Evolutionary conservation across 2,888 invertebrate species (phyloP).

Genomic region (Lingula anatina): DNA sequence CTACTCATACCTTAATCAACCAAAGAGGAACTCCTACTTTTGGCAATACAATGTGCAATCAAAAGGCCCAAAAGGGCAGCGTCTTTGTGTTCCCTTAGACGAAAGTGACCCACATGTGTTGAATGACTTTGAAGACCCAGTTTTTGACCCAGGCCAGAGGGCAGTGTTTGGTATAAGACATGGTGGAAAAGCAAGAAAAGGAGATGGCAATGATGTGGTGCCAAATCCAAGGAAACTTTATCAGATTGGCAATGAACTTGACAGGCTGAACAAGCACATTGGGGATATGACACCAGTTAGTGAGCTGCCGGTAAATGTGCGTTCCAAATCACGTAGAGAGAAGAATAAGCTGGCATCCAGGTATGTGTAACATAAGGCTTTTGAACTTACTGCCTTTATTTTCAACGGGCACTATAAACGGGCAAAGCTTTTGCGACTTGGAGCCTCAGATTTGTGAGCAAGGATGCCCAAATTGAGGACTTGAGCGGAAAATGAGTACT

Average conservation of each 20-base stretch:
- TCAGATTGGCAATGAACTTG: constrained; percentile 85
- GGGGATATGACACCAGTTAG: constrained; percentile 95
- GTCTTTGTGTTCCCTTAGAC: constrained; percentile 57
- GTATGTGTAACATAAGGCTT: constrained; percentile 48
- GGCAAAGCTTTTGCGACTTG: too few species aligned
- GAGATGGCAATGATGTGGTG: constrained; percentile 95
- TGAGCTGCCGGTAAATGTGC: constrained; percentile 60
- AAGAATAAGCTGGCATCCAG: constrained; percentile 94
- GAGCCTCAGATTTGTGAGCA: too few species aligned
- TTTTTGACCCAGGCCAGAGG: constrained; percentile 74
- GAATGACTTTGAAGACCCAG: constrained; percentile 87
- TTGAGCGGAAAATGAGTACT: too few species aligned
- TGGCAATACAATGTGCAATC: constrained; percentile 99
- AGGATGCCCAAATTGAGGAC: too few species aligned
- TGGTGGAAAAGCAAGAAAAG: constrained; percentile 73
- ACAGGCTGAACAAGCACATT: constrained; percentile 83
- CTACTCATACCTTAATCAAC: too few species aligned
- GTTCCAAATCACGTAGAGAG: constrained; percentile 67
- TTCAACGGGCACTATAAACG: too few species aligned
- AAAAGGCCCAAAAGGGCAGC: constrained; percentile 93
- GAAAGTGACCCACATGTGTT: constrained; percentile 87
- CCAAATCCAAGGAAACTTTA: constrained; percentile 89
- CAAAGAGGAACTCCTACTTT: too few species aligned
- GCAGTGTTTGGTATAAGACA: constrained; percentile 29
- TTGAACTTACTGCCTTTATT: too few species aligned